Evolutionary conservation across 1,140 invertebrate species (phyloP).

Genomic region (Ruditapes philippinarum): DNA sequence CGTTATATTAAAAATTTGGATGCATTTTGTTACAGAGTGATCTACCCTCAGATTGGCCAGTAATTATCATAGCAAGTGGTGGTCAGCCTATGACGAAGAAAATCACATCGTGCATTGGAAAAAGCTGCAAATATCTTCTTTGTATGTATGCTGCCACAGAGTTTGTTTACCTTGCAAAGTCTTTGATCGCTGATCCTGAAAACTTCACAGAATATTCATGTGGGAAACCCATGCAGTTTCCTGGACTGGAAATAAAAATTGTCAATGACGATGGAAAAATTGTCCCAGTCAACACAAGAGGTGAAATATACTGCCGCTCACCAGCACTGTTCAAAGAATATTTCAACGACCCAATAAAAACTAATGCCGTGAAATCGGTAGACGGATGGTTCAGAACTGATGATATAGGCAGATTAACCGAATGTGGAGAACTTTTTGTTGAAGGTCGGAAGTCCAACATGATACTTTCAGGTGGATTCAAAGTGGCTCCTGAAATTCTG

Average conservation of each 20-base stretch:
- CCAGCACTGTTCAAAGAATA: background rate
- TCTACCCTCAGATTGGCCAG: background rate
- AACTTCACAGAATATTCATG: background rate
- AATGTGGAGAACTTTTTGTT: slow-evolving; percentile 53
- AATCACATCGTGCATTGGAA: background rate
- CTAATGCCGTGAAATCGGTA: slow-evolving; percentile 82
- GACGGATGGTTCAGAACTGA: slow-evolving; percentile 87
- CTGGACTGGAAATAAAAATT: slow-evolving; percentile 2
- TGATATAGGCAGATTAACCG: slow-evolving; percentile 82
- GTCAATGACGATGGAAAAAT: background rate
- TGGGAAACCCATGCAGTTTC: background rate
- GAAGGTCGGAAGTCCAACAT: slow-evolving; percentile 55
- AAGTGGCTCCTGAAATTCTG: slow-evolving; percentile 44
- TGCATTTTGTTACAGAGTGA: background rate
- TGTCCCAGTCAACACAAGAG: slow-evolving; percentile 6
- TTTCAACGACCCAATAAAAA: slow-evolving; percentile 83
- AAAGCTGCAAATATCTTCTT: background rate
- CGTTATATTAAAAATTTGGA: no score
- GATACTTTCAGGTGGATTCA: slow-evolving; percentile 54
- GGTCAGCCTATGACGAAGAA: slow-evolving; percentile 14
- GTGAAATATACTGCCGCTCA: background rate
- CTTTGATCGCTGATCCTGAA: background rate
- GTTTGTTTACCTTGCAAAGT: background rate
- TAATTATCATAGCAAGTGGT: background rate
- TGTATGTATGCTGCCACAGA: background rate